A percentile compares a stretch with the other conserved stretches of the same genome.
These are phyloP conservation scores for Octopus bimaculoides DNA, from an alignment of 1,140 invertebrate species.

Conservation along the genomic window DNA sequence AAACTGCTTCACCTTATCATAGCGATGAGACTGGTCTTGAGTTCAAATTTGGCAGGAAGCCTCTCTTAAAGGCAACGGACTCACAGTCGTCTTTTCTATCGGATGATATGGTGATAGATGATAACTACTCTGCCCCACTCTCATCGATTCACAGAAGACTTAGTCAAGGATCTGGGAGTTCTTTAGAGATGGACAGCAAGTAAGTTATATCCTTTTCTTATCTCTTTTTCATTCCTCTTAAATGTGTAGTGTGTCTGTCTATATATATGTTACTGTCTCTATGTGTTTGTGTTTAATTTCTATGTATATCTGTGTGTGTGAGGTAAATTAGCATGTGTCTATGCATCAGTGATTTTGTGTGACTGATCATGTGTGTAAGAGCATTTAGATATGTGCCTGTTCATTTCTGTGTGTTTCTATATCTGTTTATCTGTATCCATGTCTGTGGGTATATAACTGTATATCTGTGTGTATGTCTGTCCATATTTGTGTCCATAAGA, in stretches of 20 bases:
- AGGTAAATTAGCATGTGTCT: too few species aligned
- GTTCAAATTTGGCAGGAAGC: conserved; percentile 8
- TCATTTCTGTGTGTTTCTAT: too few species aligned
- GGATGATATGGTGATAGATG: background rate
- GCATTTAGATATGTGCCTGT: too few species aligned
- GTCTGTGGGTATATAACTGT: too few species aligned
- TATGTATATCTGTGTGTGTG: too few species aligned
- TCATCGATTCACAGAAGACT: conserved; percentile 4
- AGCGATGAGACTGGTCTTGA: background rate
- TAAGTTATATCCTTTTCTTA: conserved; percentile 9
- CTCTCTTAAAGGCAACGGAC: background rate
- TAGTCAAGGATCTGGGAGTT: conserved; percentile 36
- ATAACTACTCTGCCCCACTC: background rate
- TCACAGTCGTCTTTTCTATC: background rate
- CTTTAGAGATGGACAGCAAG: conserved; percentile 38
- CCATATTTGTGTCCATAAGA: too few species aligned
- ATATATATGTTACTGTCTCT: background rate
- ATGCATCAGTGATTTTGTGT: too few species aligned
- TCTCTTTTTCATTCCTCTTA: background rate
- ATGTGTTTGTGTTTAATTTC: too few species aligned
- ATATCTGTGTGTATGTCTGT: too few species aligned
- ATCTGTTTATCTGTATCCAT: too few species aligned
- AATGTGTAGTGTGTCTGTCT: background rate
- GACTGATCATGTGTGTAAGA: too few species aligned
- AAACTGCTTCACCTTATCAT: too few species aligned